These are phyloP conservation scores for Calypte anna DNA, from an alignment of 2,113 vertebrate genomes.

Conservation along the genomic window DNA sequence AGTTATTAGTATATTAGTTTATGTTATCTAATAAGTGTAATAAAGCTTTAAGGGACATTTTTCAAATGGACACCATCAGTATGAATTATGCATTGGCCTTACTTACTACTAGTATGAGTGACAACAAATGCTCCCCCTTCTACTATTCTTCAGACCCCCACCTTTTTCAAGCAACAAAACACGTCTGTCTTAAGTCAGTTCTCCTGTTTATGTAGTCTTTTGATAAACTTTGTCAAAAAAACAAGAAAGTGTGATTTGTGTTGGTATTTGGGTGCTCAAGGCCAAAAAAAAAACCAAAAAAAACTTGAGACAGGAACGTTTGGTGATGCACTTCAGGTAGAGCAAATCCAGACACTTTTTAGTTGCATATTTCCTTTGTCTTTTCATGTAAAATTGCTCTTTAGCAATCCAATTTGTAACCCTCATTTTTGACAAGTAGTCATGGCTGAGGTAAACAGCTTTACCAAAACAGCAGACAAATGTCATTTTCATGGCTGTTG, in stretches of 20 bases:
- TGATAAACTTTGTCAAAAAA: neutral
- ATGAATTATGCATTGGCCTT: neutral
- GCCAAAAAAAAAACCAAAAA: neutral
- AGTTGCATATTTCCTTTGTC: neutral
- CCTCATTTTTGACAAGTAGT: neutral
- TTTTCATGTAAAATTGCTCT: neutral
- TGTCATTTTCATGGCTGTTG: neutral
- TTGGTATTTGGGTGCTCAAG: neutral
- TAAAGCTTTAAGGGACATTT: neutral
- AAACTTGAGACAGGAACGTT: neutral
- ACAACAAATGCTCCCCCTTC: neutral
- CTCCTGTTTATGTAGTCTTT: neutral
- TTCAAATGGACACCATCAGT: neutral
- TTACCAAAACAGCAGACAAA: neutral
- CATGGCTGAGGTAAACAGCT: neutral
- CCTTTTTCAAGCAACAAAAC: neutral
- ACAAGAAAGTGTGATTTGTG: neutral
- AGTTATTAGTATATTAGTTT: too few species aligned
- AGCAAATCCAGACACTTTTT: neutral
- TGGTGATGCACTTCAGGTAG: neutral
- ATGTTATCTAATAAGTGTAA: neutral
- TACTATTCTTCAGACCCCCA: neutral
- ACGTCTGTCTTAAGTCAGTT: fast-evolving
- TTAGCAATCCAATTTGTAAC: neutral
- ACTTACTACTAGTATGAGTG: neutral